phyloP scores from a whole-genome alignment of 2,888 invertebrate genomes.

The Caenorhabditis wallacei region DNA sequence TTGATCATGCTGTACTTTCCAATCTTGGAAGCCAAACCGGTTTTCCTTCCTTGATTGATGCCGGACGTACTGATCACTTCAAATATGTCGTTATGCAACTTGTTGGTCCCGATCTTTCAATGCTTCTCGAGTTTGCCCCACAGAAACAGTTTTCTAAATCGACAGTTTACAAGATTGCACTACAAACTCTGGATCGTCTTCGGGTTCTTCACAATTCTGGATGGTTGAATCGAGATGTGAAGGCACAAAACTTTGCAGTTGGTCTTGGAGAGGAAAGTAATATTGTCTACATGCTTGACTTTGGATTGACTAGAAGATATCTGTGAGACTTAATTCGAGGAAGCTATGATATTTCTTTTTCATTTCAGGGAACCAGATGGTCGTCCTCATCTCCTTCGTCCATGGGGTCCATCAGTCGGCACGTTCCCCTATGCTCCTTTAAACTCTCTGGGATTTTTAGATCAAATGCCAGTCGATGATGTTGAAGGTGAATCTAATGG shows the following conservation, averaged over 20 bases:
- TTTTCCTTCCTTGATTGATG: slow-evolving; percentile 60
- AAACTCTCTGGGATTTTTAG: slow-evolving; percentile 55
- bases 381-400: slow-evolving; percentile 42
- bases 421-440: slow-evolving; percentile 64
- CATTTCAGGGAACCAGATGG: slow-evolving; percentile 46
- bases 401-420: slow-evolving; percentile 59
- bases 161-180: slow-evolving; percentile 72
- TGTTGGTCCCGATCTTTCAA: slow-evolving; percentile 65
- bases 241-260: slow-evolving; percentile 78
- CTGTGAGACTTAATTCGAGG: slow-evolving; percentile 20
- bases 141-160: slow-evolving; percentile 66
- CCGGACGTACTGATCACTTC: slow-evolving; percentile 71
- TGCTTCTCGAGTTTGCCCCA: slow-evolving; percentile 55
- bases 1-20: slow-evolving; percentile 59
- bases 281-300: slow-evolving; percentile 78
- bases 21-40: slow-evolving; percentile 41
- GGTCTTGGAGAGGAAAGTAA: slow-evolving; percentile 70
- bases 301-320: slow-evolving; percentile 75
- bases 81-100: slow-evolving; percentile 77
- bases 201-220: slow-evolving; percentile 74
- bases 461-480: slow-evolving; percentile 61
- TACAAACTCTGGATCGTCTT: slow-evolving; percentile 75
- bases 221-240: slow-evolving; percentile 76
- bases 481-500: slow-evolving; percentile 40
- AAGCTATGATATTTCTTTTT: neutral